Evolutionary conservation across 2,113 vertebrate genomes (phyloP).

Genomic region (Apus apus): DNA sequence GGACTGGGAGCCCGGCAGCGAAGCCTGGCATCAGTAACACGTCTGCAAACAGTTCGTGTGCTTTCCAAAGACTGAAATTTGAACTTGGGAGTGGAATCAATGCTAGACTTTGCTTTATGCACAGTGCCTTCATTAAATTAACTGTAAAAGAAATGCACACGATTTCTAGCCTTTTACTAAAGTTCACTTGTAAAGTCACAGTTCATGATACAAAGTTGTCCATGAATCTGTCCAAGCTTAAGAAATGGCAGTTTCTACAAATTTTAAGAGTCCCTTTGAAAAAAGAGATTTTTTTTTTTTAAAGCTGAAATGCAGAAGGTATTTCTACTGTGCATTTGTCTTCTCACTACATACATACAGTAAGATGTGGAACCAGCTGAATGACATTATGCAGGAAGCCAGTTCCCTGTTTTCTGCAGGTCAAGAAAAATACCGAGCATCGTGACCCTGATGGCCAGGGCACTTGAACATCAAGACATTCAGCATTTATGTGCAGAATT

Average conservation of each 20-base stretch:
- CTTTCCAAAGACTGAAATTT: not conserved
- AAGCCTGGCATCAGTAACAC: not conserved
- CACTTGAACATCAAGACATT: not conserved
- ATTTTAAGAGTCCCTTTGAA: not conserved
- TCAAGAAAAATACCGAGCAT: not conserved
- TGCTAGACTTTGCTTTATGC: not conserved
- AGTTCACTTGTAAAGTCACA: not conserved
- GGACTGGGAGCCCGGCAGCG: not conserved
- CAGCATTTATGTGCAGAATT: not conserved
- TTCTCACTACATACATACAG: not conserved
- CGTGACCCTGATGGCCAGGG: not conserved
- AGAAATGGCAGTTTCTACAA: not conserved
- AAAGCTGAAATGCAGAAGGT: not conserved
- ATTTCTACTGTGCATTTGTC: not conserved
- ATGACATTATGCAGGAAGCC: not conserved
- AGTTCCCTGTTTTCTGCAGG: not conserved
- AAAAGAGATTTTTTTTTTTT: not conserved
- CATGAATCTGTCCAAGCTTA: not conserved
- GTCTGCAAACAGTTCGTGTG: rapidly evolving
- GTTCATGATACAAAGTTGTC: not conserved
- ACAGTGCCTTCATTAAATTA: not conserved
- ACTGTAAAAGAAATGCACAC: not conserved
- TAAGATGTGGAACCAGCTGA: not conserved
- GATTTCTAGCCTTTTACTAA: not conserved
- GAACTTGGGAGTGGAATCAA: not conserved